Base-by-base conservation (phyloP, 2,888 invertebrate species). In the Chrysolina haemoptera region DNA sequence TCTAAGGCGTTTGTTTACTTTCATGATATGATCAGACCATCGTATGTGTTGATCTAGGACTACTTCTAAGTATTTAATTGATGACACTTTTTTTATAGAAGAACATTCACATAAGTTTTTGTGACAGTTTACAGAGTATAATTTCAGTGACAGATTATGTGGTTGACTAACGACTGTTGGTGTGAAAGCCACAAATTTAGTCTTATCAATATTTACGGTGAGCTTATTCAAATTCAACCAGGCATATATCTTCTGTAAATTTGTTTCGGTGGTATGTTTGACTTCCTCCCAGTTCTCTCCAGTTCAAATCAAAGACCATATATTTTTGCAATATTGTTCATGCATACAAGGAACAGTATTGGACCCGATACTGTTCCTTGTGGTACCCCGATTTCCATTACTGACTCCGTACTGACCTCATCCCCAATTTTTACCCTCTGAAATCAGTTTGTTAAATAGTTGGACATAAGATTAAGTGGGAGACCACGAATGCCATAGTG, bases 181-280 rank as follows among this genome's bases (percentile, higher is more conserved):
- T n/a, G n/a, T 62, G 62, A 66, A 66, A 12, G 65, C n/a, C 10
- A 65, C 20, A 20, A 46, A 48, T 66, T 66, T 66, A 1, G 67
- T 50, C 27, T 67, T 53, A 8, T 53, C 46, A n/a, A 67, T 53
- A 40, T 50, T 67, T 11, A 67, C 9, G 6, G 67, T 50, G 35
- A 53, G 53, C 27, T 53, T 53, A 50, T 53, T 22, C 2, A 35
- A n/a, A 67, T 50, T 67, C 27, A 27, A 27, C 62, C 62, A 27
- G 18, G 20, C 10, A 62, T 62, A 14, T 11, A 62, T 62, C 27
- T 27, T 62, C 14, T 27, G 27, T n/a, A 59, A 18, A 11, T 20
- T 59, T 6, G 16, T 59, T 59, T 16, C n/a, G 59, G 20, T 11
- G 4, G 2, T 11, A 22, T 59, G n/a, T 18, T 59, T 20, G 18